These are phyloP conservation scores for Grammomys surdaster DNA, from an alignment of 2,113 vertebrate genomes.

Conservation along the genomic window DNA sequence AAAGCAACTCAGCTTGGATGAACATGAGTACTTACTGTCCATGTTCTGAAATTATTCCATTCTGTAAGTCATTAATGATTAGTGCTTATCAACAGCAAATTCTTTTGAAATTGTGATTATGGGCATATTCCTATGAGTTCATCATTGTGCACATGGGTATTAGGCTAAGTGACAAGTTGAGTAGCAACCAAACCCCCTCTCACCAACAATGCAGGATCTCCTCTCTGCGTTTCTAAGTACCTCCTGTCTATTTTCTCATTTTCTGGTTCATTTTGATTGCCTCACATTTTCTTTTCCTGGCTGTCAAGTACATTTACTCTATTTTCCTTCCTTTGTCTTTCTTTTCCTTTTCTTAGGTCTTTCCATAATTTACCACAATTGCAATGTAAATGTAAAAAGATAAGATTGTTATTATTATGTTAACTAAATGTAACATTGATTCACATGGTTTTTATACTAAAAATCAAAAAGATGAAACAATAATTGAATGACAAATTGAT, in stretches of 20 bases:
- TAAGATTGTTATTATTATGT: not conserved
- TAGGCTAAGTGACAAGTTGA: not conserved
- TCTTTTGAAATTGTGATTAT: not conserved
- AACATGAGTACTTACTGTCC: not conserved
- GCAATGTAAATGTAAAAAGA: not conserved
- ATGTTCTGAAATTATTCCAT: not conserved
- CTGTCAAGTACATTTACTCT: not conserved
- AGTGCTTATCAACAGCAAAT: not conserved
- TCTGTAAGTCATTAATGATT: not conserved
- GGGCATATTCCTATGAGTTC: not conserved
- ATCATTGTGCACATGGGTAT: not conserved
- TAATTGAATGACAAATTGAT: not conserved
- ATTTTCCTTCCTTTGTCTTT: not conserved
- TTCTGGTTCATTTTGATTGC: not conserved
- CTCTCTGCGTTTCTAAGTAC: not conserved
- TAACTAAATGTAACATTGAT: not conserved
- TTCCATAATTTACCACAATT: not conserved
- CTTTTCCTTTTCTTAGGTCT: accelerated
- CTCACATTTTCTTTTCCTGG: not conserved
- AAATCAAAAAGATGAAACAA: slow-evolving; percentile 3
- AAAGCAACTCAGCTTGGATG: not conserved
- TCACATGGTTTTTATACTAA: not conserved
- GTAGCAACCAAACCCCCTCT: not conserved
- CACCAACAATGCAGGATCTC: not conserved
- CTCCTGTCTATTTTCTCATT: not conserved